Conservation (phyloP, 2,113 vertebrate genomes). For the Hippotragus niger region DNA sequence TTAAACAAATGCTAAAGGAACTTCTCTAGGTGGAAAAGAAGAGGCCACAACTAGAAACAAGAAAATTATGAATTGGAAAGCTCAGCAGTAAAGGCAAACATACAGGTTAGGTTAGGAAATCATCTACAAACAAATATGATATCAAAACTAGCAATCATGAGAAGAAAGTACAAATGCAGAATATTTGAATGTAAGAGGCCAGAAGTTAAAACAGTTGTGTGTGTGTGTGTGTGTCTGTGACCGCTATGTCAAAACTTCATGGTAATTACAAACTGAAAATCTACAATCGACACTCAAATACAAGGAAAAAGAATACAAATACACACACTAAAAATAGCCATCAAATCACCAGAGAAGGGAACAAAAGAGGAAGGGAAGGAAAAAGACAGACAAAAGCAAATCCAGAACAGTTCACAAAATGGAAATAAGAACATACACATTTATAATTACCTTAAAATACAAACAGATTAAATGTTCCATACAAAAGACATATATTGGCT, state of each 20-base stretch:
- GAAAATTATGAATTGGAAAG: neutral
- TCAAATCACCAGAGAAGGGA: neutral
- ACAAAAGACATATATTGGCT: neutral
- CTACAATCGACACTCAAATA: neutral
- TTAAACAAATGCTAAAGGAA: neutral
- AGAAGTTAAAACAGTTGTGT: neutral
- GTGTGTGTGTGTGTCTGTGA: neutral
- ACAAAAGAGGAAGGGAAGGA: neutral
- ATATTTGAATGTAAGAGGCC: neutral
- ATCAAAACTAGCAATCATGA: neutral
- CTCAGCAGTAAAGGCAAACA: neutral
- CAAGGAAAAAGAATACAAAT: neutral
- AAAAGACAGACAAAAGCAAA: neutral
- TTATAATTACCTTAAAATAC: neutral
- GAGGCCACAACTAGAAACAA: neutral
- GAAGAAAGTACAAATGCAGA: neutral
- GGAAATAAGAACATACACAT: neutral
- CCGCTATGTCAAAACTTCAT: neutral
- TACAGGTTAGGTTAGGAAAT: neutral
- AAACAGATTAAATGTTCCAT: neutral
- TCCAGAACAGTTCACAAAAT: neutral
- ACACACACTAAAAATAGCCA: neutral
- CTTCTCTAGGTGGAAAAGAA: neutral
- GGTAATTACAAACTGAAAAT: neutral
- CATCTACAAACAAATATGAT: neutral